Percentiles rank a stretch among this genome's conserved stretches.
These are phyloP conservation scores for Fistularia tabacaria DNA, from an alignment of 2,797 vertebrate species.

Conservation along the genomic window DNA sequence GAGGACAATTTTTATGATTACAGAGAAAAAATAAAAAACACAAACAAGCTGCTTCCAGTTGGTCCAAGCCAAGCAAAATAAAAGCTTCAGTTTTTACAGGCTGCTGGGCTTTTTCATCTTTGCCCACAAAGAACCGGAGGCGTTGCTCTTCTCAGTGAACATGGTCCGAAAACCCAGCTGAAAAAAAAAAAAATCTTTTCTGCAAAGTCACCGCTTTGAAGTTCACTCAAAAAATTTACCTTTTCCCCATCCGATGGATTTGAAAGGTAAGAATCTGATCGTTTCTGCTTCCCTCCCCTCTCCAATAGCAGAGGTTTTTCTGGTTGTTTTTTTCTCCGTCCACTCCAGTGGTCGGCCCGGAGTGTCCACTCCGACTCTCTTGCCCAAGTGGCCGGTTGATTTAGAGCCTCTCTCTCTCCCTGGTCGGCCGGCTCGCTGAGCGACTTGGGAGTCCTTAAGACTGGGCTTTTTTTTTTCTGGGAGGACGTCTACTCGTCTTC, in stretches of 20 bases:
- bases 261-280: not conserved
- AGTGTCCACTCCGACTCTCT: not conserved
- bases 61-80: no score
- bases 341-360: not conserved
- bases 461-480: constrained; percentile 38
- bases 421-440: constrained; percentile 43
- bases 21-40: no score
- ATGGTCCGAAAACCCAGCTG: no score
- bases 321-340: not conserved
- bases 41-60: no score
- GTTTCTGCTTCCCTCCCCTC: not conserved
- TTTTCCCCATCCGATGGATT: not conserved
- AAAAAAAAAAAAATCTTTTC: no score
- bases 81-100: no score
- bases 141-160: no score
- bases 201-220: no score
- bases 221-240: no score
- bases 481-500: constrained; percentile 57
- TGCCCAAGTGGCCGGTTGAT: constrained; percentile 37
- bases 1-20: no score
- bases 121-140: no score
- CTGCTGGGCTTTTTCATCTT: no score
- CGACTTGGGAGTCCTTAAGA: constrained; percentile 45
- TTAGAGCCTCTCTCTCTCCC: constrained; percentile 46
- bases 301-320: not conserved